Conservation (phyloP, 2,113 vertebrate genomes). For the Hippocampus comes region DNA sequence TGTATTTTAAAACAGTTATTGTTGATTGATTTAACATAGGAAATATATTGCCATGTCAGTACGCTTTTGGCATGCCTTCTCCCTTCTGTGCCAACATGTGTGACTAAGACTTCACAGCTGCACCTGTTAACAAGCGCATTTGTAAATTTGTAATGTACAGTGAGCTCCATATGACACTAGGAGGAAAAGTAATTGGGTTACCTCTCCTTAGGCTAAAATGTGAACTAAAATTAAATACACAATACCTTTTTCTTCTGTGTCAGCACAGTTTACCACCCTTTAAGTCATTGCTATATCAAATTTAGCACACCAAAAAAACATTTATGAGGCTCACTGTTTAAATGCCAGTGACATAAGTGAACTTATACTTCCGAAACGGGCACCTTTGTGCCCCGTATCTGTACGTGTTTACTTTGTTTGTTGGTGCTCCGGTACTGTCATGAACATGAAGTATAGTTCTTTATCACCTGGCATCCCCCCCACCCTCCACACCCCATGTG, state of each 20-base stretch:
- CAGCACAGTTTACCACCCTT: neutral
- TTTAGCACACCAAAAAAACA: too few species aligned
- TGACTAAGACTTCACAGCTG: conserved; percentile 31
- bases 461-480: conserved; percentile 25
- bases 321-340: conserved; percentile 55
- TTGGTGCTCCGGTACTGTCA: conserved; percentile 41
- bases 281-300: neutral
- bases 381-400: conserved; percentile 30
- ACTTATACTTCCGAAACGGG: conserved; percentile 18
- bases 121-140: conserved; percentile 25
- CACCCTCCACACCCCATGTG: neutral
- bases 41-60: neutral
- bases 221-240: neutral
- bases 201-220: neutral
- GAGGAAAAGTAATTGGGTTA: neutral
- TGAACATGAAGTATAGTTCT: conserved; percentile 30
- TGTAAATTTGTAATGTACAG: conserved; percentile 32
- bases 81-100: neutral
- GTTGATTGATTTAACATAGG: neutral
- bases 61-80: neutral
- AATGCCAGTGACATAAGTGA: conserved; percentile 15
- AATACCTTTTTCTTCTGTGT: neutral
- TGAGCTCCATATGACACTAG: conserved; percentile 49
- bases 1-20: neutral
- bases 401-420: conserved; percentile 41